Evolutionary conservation across 2,113 vertebrate genomes (phyloP).

Genomic region (Mohoua ochrocephala): DNA sequence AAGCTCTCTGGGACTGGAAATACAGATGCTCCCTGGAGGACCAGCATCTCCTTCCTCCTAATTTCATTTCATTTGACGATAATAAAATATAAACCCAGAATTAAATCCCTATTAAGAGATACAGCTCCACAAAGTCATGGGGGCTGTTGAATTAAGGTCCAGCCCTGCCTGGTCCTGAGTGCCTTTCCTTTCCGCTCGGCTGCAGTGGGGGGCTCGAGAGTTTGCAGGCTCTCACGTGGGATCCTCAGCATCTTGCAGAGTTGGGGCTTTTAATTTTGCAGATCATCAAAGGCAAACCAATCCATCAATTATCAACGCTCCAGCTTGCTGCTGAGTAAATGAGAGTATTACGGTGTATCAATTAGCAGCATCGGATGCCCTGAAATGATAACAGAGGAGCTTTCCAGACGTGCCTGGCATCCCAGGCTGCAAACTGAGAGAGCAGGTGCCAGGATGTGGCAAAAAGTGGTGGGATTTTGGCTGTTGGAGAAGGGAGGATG

Average conservation of each 20-base stretch:
- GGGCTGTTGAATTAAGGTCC: slow-evolving; percentile 17
- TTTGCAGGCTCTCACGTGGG: not conserved
- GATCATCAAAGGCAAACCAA: slow-evolving; percentile 56
- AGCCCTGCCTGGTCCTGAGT: not conserved
- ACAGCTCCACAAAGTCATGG: not conserved
- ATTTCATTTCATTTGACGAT: slow-evolving; percentile 45
- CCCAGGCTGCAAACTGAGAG: not conserved
- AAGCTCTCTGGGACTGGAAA: not conserved
- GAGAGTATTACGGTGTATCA: slow-evolving; percentile 27
- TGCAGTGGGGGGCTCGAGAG: not conserved
- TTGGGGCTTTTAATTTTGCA: slow-evolving; percentile 57
- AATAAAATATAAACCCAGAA: slow-evolving; percentile 3
- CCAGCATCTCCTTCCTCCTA: not conserved
- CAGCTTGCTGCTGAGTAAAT: slow-evolving; percentile 46
- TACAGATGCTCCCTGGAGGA: not conserved
- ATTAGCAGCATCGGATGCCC: slow-evolving; percentile 38
- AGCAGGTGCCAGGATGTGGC: not conserved
- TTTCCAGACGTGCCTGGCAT: not conserved
- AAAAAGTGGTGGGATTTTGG: not conserved
- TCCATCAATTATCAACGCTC: slow-evolving; percentile 65
- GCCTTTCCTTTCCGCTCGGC: not conserved
- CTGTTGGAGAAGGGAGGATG: not conserved
- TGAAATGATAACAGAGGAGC: slow-evolving; percentile 10
- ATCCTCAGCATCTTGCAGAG: not conserved
- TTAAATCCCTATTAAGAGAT: slow-evolving; percentile 41